These are phyloP conservation scores for Lagothrix lagotricha DNA, from an alignment of 2,797 vertebrate species.

Conservation along the genomic window DNA sequence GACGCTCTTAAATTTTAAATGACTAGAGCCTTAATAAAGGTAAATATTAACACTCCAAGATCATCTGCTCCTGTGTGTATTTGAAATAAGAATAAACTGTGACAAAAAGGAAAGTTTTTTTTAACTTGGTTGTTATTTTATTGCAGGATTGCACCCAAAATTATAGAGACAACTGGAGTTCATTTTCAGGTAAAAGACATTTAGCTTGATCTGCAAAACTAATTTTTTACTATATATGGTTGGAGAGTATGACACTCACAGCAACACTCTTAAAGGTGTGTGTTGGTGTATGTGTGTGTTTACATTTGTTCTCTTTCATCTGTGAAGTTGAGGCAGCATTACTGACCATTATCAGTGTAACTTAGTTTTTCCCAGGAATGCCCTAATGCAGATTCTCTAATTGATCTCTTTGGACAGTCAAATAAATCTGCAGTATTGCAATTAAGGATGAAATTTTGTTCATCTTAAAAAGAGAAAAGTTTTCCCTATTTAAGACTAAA, in stretches of 20 bases:
- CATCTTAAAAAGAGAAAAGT: background rate
- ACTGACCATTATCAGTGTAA: background rate
- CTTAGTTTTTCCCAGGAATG: background rate
- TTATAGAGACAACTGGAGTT: slow-evolving; percentile 97
- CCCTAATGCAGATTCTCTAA: background rate
- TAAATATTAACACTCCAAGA: slow-evolving; percentile 7
- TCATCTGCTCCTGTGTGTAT: background rate
- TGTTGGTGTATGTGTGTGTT: background rate
- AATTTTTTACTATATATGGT: background rate
- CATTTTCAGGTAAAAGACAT: slow-evolving; percentile 95
- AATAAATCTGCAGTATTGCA: background rate
- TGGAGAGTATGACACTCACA: background rate
- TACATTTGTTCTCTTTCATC: background rate
- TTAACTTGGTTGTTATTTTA: slow-evolving; percentile 63
- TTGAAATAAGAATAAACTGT: slow-evolving; percentile 35
- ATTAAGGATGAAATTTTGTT: slow-evolving; percentile 7
- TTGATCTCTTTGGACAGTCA: background rate
- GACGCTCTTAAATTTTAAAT: background rate
- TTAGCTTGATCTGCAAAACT: slow-evolving; percentile 50
- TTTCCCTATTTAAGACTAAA: background rate
- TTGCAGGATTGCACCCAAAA: slow-evolving; percentile 92
- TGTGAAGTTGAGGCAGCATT: background rate
- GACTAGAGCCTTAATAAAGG: background rate
- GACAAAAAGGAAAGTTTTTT: slow-evolving; percentile 4
- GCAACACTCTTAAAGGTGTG: background rate